A percentile compares a stretch with the other conserved stretches of the same genome.
These are phyloP conservation scores for Itoplectis maculator DNA, from an alignment of 2,888 invertebrate genomes.

Conservation along the genomic window DNA sequence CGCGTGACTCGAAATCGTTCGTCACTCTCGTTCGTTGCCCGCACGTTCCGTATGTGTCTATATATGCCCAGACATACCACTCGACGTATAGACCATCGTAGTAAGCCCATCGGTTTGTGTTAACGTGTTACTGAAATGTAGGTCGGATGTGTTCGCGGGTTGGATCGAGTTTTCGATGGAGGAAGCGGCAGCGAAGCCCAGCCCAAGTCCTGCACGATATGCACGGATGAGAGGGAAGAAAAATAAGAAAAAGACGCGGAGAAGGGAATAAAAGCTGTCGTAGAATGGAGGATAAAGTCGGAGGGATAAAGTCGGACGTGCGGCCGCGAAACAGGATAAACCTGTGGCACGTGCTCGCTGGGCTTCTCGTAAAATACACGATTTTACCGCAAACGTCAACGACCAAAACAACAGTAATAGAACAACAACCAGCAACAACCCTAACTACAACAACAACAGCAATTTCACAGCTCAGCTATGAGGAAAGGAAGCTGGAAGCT, in stretches of 20 bases:
- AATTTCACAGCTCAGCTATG: slow-evolving; percentile 18
- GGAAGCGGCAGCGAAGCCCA: slow-evolving; percentile 11
- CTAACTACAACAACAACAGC: slow-evolving; percentile 25
- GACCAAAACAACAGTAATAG: slow-evolving; percentile 1
- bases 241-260: neutral
- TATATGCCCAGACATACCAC: neutral
- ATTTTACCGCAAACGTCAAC: slow-evolving; percentile 15
- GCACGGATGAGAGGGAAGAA: neutral
- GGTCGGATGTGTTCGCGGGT: slow-evolving; percentile 21
- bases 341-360: slow-evolving; percentile 7
- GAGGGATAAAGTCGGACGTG: neutral
- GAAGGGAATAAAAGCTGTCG: slow-evolving; percentile 18
- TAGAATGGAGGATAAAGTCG: neutral
- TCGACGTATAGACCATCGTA: slow-evolving; percentile 1
- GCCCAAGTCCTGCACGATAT: slow-evolving; percentile 14
- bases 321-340: slow-evolving; percentile 10
- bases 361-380: slow-evolving; percentile 29
- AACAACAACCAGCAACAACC: too few relatives aligned
- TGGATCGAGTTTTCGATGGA: neutral
- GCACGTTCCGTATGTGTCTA: slow-evolving; percentile 2
- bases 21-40: slow-evolving; percentile 24
- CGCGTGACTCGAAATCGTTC: slow-evolving; percentile 60
- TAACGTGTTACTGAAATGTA: slow-evolving; percentile 47
- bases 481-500: slow-evolving; percentile 1
- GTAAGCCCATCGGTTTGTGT: slow-evolving; percentile 36